These are phyloP conservation scores for Cryptoleucopteryx plumbea DNA, from an alignment of 2,113 vertebrate species.

Conservation along the genomic window DNA sequence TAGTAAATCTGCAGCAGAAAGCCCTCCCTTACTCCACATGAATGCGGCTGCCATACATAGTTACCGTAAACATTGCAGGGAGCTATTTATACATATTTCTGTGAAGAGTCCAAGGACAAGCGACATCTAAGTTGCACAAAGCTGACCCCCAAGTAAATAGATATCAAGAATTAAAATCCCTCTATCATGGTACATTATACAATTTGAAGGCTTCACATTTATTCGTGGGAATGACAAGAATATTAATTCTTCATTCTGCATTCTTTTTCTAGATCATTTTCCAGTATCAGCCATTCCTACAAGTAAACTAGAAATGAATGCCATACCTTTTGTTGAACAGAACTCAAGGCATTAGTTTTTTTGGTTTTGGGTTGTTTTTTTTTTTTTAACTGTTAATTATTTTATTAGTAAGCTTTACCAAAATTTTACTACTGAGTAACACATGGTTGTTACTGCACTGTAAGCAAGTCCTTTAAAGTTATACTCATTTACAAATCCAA, in stretches of 20 bases:
- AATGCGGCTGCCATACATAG: background rate
- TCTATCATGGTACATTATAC: background rate
- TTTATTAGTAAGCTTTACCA: background rate
- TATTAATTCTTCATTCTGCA: background rate
- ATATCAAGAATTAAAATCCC: background rate
- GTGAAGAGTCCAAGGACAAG: background rate
- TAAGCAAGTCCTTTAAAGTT: background rate
- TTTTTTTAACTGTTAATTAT: background rate
- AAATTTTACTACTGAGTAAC: background rate
- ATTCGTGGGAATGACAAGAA: background rate
- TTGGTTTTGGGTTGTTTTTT: too few relatives aligned
- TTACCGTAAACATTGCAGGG: background rate
- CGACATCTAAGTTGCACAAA: background rate
- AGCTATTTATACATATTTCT: background rate
- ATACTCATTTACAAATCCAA: background rate
- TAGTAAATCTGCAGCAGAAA: background rate
- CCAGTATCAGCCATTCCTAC: background rate
- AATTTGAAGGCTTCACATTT: background rate
- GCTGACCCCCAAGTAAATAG: background rate
- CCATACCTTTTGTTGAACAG: background rate
- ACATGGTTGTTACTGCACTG: background rate
- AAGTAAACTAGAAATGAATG: background rate
- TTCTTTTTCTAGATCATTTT: background rate
- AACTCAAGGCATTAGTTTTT: background rate
- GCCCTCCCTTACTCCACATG: background rate